Base-by-base conservation (phyloP, 2,113 vertebrate species). In the Upupa epops region DNA sequence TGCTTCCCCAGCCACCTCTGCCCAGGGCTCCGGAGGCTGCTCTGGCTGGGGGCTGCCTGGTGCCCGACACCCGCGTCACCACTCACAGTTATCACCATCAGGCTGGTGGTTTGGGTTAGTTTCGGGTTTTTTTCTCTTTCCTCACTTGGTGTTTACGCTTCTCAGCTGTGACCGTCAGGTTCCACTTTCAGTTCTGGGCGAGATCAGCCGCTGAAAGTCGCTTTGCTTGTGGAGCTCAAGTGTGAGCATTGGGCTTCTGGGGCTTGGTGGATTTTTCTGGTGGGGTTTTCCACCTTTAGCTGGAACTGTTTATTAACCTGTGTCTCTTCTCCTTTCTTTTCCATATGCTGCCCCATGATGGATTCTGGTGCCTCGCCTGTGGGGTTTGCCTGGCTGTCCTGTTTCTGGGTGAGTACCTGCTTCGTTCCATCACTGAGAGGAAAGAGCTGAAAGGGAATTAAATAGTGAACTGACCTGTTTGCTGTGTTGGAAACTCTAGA, bases 321-420 rank as follows among this genome's bases (percentile, higher is more conserved):
- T 71, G 28, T 86, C 46, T 94, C 63, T 73, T 92, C 42, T 95
- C 26, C 15, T 92, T 86, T 89, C 34, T 93, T 19, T 85, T 60
- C 64, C 49, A 2, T 80, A 6, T 31, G 0, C 64, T 88, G 63
- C 80, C 51, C 65, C 12, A 2, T 3, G 80, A 91, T 81, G 95
- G 86, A 92, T 87, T 42, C 52, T 48, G 80, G 37, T 83, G 92
- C 37, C 40, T 92, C 0, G 1, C 73, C 76, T 55, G 56, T 3
- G 1, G 64, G 84, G 32, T 48, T 59, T 70, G 52, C 91, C 55
- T 1, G 45, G 32, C 49, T 78, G 85, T 13, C 73, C 92, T 85
- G 13, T 78, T 82, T 68, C 68, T 92, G 64, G 93, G 96, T 96
- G 74, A 97, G 96, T 97, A 90, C 56, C 51, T 86, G 85, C 83